These are phyloP conservation scores for Clepsis dumicolana DNA, from an alignment of 2,888 invertebrate species.

Conservation along the genomic window DNA sequence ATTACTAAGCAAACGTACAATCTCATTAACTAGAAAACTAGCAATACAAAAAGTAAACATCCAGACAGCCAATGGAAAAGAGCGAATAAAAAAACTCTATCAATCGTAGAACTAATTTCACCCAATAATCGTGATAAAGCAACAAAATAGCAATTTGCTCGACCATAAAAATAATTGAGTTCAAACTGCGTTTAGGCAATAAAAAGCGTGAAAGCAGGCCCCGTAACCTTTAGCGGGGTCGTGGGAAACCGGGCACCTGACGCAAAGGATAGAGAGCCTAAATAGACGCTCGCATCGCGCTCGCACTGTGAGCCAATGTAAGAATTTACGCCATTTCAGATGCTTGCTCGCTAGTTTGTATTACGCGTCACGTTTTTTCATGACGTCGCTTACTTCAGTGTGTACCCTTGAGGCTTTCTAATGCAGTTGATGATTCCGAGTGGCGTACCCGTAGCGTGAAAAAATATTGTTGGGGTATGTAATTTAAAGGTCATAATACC, in stretches of 20 bases:
- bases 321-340: constrained; percentile 70
- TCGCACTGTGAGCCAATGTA: constrained; percentile 73
- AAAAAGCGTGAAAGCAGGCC: constrained; percentile 85
- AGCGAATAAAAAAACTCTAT: constrained; percentile 67
- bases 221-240: constrained; percentile 82
- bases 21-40: constrained; percentile 39
- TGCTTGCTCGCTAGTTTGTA: constrained; percentile 61
- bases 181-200: constrained; percentile 85
- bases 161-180: constrained; percentile 86
- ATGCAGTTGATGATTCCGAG: not conserved
- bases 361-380: constrained; percentile 27
- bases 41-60: constrained; percentile 44
- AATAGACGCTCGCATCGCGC: constrained; percentile 75
- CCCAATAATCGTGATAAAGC: constrained; percentile 84
- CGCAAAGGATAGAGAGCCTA: constrained; percentile 78
- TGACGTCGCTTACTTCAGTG: constrained; percentile 10
- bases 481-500: too few species aligned
- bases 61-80: constrained; percentile 52
- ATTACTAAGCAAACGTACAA: constrained; percentile 24
- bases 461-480: too few species aligned
- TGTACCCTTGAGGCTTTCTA: not conserved
- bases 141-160: constrained; percentile 85
- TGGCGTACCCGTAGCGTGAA: too few species aligned
- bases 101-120: constrained; percentile 80
- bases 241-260: constrained; percentile 79